phyloP scores from a whole-genome alignment of 2,113 vertebrate genomes.

The Eurypyga helias region DNA sequence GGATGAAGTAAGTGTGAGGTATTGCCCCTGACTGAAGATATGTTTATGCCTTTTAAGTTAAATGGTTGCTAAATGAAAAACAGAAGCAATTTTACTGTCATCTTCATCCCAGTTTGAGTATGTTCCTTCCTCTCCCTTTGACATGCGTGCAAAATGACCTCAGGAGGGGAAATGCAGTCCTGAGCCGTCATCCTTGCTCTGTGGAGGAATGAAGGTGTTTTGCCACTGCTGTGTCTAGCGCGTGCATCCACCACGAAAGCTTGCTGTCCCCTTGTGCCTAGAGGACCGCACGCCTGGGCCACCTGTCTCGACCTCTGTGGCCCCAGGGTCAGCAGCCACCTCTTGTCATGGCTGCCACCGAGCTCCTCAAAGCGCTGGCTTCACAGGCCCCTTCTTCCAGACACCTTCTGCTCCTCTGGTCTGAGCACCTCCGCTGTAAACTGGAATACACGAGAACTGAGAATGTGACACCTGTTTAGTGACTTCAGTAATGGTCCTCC shows the following conservation, averaged over 20 bases:
- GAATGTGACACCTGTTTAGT: background rate
- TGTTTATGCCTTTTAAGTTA: background rate
- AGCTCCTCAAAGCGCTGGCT: background rate
- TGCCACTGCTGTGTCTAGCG: background rate
- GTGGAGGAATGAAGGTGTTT: background rate
- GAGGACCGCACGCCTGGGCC: background rate
- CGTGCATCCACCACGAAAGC: background rate
- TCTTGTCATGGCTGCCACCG: background rate
- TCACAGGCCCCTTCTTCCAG: background rate
- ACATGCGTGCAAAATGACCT: background rate
- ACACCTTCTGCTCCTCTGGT: background rate
- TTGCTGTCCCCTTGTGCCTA: background rate
- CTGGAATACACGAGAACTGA: background rate
- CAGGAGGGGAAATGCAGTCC: background rate
- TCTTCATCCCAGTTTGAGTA: background rate
- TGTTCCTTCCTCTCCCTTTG: background rate
- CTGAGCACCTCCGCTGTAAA: background rate
- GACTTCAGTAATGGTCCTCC: background rate
- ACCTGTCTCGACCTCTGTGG: background rate
- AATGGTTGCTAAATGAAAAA: background rate
- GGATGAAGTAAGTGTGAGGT: background rate
- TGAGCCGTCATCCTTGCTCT: background rate
- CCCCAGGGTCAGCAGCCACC: background rate
- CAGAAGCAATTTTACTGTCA: background rate
- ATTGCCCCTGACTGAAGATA: background rate